Evolutionary conservation across 2,888 invertebrate genomes (phyloP), one percentile per base, ranked within the genome.

Genomic region (Drosophila melanosoma): DNA sequence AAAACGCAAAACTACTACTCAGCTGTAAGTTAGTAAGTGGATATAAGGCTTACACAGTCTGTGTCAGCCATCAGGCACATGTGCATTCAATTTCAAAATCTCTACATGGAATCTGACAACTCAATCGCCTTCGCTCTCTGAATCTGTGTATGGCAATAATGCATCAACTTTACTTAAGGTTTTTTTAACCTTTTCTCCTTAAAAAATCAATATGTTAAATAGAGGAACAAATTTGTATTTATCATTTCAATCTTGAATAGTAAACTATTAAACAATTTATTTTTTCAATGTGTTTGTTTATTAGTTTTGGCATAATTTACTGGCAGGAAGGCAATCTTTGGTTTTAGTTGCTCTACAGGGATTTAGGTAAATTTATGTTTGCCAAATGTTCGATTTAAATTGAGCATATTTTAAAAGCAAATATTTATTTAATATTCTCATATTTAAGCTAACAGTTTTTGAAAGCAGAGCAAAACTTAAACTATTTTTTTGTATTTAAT

Each of bases 21-120:
- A 35, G 57, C 38, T 59, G 45, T 63, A 72, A 65, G 75, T 68
- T 38, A 33, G 53, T 68, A 69, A 79, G 71, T 78, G 79, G 63
- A 78, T 78, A 63, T 71, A 53, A 62, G 54, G 42, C 75, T 68
- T 56, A 60, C 42, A 70, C 62, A 70, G 40, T 49, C 33, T 48
- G 35, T 52, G 33, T 17, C 58, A 62, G 38, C 57, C 52, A 38
- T 62, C 42, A 33, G 33, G 20, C 62, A 63, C 32, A 57, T 53
- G 69, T 29, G 53, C 58, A 69, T 59, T 54, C 48, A 68, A 48
- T 64, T 65, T 26, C n/a, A n/a, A 54, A 66, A 29, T 45, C 36
- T 38, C 32, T 51, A 26, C 59, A 35, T 54, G 49, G 32, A 56
- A 32, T 49, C 56, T 38, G 42, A 15, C 58, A 38, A 42, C 17